Evolutionary conservation across 2,113 vertebrate genomes (phyloP).

Genomic region (Neodon shergylaensis): DNA sequence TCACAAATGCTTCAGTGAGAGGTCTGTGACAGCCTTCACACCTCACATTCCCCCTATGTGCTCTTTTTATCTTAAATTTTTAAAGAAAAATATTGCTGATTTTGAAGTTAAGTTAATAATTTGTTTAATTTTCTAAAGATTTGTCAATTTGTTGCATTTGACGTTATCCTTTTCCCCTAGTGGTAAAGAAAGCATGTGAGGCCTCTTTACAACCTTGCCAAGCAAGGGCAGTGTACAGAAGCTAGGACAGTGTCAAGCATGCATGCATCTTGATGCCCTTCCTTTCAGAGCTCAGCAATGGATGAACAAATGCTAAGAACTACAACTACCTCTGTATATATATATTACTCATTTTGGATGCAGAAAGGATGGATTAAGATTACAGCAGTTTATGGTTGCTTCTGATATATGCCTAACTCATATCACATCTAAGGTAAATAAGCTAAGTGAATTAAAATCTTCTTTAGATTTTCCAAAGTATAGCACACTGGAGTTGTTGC

Average conservation of each 20-base stretch:
- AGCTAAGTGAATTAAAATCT: neutral
- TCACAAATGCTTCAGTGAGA: too few species aligned
- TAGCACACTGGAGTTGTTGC: neutral
- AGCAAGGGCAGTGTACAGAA: neutral
- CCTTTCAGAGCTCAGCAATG: neutral
- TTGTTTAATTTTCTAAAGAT: neutral
- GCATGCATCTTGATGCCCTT: neutral
- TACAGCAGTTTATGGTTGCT: neutral
- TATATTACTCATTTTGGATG: neutral
- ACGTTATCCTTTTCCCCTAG: neutral
- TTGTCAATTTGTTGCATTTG: neutral
- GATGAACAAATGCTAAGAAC: neutral
- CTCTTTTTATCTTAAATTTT: neutral
- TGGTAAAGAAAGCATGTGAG: neutral
- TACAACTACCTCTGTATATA: rapidly evolving
- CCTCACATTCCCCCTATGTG: too few species aligned
- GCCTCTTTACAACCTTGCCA: neutral
- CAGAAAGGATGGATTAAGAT: neutral
- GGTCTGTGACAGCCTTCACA: neutral
- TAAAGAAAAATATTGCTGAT: neutral
- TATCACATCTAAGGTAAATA: neutral
- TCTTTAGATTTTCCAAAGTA: neutral
- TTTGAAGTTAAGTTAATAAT: neutral
- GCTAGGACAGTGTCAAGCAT: neutral
- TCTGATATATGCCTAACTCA: neutral